Evolutionary conservation across 2,797 vertebrate genomes (phyloP).

Genomic region (Hylomyscus alleni): DNA sequence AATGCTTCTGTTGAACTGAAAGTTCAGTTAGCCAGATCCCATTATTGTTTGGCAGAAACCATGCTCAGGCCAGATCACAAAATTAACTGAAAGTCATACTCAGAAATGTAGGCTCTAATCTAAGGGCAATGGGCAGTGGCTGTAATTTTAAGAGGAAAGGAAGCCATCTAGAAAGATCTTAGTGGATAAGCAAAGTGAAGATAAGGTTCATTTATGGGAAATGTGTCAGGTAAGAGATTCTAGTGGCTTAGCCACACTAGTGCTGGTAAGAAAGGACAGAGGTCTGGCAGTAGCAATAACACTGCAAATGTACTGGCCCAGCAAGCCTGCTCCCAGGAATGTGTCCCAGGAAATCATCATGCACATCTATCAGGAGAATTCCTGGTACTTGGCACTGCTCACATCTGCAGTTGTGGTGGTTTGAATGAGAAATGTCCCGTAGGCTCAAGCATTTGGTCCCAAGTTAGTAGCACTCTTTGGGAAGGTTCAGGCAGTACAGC

Average conservation of each 20-base stretch:
- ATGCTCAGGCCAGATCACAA: neutral
- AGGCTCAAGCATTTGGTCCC: neutral
- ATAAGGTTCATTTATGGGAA: neutral
- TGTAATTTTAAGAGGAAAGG: neutral
- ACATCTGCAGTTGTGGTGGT: neutral
- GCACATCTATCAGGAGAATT: neutral
- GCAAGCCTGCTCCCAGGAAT: neutral
- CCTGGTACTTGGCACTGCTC: neutral
- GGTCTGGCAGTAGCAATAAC: neutral
- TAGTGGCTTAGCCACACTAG: neutral
- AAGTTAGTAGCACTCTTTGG: neutral
- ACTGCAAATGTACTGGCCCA: neutral
- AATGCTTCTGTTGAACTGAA: neutral
- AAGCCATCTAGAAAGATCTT: no score
- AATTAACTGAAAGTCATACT: neutral
- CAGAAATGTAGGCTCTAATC: slow-evolving; percentile 8
- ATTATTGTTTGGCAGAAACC: neutral
- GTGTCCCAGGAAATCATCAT: neutral
- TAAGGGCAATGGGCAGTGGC: neutral
- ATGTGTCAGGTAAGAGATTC: neutral
- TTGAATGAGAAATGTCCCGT: neutral
- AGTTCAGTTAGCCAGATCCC: neutral
- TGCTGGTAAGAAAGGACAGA: neutral
- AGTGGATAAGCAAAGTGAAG: neutral
- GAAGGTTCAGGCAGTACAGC: neutral